A percentile compares a stretch with the other conserved stretches of the same genome.
phyloP scores from a whole-genome alignment of 2,113 vertebrate species.

The Salvelinus sp. region DNA sequence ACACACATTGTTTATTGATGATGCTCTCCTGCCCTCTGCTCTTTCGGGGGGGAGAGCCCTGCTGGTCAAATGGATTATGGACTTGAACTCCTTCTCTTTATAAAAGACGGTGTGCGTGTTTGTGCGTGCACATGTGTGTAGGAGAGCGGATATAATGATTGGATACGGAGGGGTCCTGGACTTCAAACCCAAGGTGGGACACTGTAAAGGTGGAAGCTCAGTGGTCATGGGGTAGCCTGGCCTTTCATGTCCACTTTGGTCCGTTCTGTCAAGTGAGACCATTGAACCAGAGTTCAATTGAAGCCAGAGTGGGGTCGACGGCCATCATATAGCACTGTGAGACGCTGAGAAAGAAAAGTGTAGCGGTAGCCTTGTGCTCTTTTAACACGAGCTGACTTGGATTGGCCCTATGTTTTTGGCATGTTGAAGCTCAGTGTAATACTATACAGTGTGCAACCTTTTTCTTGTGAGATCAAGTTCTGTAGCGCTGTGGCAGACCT shows the following conservation, averaged over 20 bases:
- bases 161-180: slow-evolving; percentile 6
- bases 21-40: not conserved
- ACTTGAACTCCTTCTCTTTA: not conserved
- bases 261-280: not conserved
- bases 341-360: not conserved
- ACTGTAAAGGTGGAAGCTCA: slow-evolving; percentile 31
- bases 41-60: not conserved
- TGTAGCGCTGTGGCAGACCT: no score
- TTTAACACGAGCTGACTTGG: no score
- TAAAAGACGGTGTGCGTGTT: not conserved
- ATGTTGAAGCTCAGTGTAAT: no score
- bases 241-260: not conserved
- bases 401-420: no score
- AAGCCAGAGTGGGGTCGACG: not conserved
- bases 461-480: no score
- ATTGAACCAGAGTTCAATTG: no score
- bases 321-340: not conserved
- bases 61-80: not conserved
- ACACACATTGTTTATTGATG: not conserved
- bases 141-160: slow-evolving; percentile 7
- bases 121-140: not conserved
- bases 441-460: no score
- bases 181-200: slow-evolving; percentile 34
- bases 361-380: not conserved
- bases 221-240: not conserved